Conservation (phyloP, 2,888 invertebrate genomes). For the Napeogenes sylphis region DNA sequence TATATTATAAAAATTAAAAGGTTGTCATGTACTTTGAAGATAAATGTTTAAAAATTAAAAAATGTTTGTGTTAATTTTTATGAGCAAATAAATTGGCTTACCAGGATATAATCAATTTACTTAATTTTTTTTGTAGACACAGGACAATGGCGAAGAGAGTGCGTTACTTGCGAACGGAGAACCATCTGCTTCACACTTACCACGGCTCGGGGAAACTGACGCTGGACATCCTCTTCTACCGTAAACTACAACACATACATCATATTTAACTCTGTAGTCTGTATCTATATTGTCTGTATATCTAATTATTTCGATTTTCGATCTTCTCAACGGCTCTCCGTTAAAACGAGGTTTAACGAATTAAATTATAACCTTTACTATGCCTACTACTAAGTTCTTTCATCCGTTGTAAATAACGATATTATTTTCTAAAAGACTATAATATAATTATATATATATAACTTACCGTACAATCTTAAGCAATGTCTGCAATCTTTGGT, state of each 20-base stretch:
- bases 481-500: conserved; percentile 23
- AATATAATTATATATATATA: not conserved
- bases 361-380: too few species aligned
- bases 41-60: too few species aligned
- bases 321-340: not conserved
- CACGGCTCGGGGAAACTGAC: conserved; percentile 22
- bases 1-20: too few species aligned
- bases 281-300: not conserved
- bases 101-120: too few species aligned
- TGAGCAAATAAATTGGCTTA: too few species aligned
- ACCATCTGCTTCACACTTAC: conserved; percentile 19
- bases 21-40: too few species aligned
- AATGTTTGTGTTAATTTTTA: too few species aligned
- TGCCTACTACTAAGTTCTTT: too few species aligned
- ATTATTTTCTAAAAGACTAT: not conserved
- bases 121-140: conserved; percentile 27
- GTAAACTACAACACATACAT: conserved; percentile 2
- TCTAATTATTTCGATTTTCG: not conserved
- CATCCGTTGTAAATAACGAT: not conserved
- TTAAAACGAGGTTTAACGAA: not conserved
- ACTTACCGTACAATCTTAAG: conserved; percentile 3
- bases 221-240: conserved; percentile 27
- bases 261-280: too few species aligned
- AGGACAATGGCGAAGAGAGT: conserved; percentile 34
- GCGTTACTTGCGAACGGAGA: conserved; percentile 44